Percentiles rank a stretch among this genome's conserved stretches.
Evolutionary conservation across 35 echinoderm and acorn worm species (phyloP).

Genomic region (Ptychodera flava): DNA sequence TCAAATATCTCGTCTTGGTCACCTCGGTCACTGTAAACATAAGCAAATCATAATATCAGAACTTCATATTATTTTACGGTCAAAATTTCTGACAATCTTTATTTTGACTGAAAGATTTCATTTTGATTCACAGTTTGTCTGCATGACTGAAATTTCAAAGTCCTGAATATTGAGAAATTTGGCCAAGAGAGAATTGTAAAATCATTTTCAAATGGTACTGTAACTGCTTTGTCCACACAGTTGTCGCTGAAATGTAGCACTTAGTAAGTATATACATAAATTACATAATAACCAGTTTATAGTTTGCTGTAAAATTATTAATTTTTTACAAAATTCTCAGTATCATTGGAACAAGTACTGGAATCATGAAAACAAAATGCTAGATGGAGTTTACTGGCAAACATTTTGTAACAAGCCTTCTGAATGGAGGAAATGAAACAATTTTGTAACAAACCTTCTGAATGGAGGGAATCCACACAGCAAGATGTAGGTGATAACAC

Average conservation of each 20-base stretch:
- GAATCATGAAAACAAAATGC: too few relatives aligned
- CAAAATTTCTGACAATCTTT: too few relatives aligned
- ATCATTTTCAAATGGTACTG: not conserved
- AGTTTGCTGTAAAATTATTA: not conserved
- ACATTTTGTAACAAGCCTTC: slow-evolving; percentile 80
- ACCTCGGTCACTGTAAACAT: slow-evolving; percentile 53
- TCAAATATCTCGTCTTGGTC: slow-evolving; percentile 97
- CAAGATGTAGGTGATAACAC: slow-evolving; percentile 89
- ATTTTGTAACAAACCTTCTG: slow-evolving; percentile 83
- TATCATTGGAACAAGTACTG: too few relatives aligned
- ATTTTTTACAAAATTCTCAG: too few relatives aligned
- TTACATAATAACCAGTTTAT: not conserved
- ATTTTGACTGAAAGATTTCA: too few relatives aligned
- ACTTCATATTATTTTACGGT: too few relatives aligned
- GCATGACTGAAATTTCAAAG: too few relatives aligned
- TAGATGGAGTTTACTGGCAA: too few relatives aligned
- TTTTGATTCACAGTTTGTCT: too few relatives aligned
- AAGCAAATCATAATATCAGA: too few relatives aligned
- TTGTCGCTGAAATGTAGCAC: not conserved
- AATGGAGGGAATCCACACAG: slow-evolving; percentile 99
- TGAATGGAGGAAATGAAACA: slow-evolving; percentile 96
- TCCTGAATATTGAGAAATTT: too few relatives aligned
- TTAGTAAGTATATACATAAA: not conserved
- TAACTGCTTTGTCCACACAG: not conserved
- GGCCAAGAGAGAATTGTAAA: too few relatives aligned